A percentile compares a stretch with the other conserved stretches of the same genome.
Evolutionary conservation across 30 jellyfish, hydroid and myxozoan genomes (phyloP).

Genomic region (Pelagia noctiluca): DNA sequence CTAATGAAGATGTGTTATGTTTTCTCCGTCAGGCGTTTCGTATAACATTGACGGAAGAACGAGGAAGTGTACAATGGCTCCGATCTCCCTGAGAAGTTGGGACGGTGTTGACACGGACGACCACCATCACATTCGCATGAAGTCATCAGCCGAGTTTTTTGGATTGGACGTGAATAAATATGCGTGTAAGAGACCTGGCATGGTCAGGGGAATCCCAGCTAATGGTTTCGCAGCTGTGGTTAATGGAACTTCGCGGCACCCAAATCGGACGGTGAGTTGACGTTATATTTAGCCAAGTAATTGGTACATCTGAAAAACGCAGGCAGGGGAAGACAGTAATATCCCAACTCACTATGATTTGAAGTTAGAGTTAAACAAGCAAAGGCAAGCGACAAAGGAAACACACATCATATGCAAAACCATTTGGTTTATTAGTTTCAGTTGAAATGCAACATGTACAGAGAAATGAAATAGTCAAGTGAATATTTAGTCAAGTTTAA

Average conservation of each 20-base stretch:
- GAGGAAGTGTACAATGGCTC: constrained; percentile 24
- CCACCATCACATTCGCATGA: constrained; percentile 65
- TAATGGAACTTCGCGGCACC: background rate
- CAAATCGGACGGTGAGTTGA: constrained; percentile 1
- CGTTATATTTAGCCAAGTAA: background rate
- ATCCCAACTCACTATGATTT: too few relatives aligned
- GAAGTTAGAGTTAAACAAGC: too few relatives aligned
- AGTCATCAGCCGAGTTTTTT: constrained; percentile 36
- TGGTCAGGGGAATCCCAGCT: constrained; percentile 44
- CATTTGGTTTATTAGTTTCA: too few relatives aligned
- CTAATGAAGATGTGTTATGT: background rate
- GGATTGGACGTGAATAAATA: background rate
- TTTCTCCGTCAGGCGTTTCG: constrained; percentile 14
- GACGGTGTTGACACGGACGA: constrained; percentile 44
- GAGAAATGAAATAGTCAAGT: too few relatives aligned
- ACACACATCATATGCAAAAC: too few relatives aligned
- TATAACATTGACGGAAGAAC: constrained; percentile 36
- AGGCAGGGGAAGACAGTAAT: too few relatives aligned
- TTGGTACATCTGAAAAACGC: too few relatives aligned
- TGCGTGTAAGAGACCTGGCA: constrained; percentile 30
- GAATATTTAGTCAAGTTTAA: too few relatives aligned
- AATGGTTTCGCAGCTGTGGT: background rate
- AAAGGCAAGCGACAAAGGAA: too few relatives aligned
- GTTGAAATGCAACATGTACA: too few relatives aligned
- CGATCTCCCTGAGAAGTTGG: constrained; percentile 28